These are phyloP conservation scores for Mya arenaria DNA, from an alignment of 1,140 invertebrate genomes.

Conservation along the genomic window DNA sequence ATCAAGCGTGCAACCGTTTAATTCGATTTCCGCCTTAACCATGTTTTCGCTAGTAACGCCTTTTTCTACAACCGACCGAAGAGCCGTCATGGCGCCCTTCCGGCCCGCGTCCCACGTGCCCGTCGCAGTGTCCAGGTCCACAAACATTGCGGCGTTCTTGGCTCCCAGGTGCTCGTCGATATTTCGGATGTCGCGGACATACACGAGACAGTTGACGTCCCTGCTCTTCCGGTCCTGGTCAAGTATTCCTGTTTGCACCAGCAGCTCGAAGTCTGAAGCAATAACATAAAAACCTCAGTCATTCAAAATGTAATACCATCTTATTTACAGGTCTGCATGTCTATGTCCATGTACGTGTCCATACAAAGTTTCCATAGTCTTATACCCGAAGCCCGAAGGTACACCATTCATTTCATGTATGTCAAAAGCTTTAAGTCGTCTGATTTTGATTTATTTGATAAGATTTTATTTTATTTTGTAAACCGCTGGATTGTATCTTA, in stretches of 20 bases:
- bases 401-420: too few relatives aligned
- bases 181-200: conserved; percentile 97
- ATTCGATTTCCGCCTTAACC: conserved; percentile 89
- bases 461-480: too few relatives aligned
- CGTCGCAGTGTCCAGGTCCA: conserved; percentile 91
- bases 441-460: too few relatives aligned
- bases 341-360: too few relatives aligned
- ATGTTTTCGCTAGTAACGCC: conserved; percentile 63
- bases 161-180: conserved; percentile 95
- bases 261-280: conserved; percentile 86
- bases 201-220: conserved; percentile 96
- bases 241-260: conserved; percentile 96
- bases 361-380: too few relatives aligned
- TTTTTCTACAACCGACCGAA: conserved; percentile 84
- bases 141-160: conserved; percentile 92
- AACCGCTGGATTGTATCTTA: too few relatives aligned
- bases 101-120: conserved; percentile 95
- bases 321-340: too few relatives aligned
- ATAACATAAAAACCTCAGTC: neutral
- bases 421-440: too few relatives aligned
- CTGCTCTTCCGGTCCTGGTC: conserved; percentile 91
- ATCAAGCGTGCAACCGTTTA: conserved; percentile 93
- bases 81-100: conserved; percentile 90
- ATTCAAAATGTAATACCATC: neutral
- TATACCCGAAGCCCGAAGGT: too few relatives aligned